phyloP scores from a whole-genome alignment of 2,888 invertebrate species.

The Euzophera pinguis region DNA sequence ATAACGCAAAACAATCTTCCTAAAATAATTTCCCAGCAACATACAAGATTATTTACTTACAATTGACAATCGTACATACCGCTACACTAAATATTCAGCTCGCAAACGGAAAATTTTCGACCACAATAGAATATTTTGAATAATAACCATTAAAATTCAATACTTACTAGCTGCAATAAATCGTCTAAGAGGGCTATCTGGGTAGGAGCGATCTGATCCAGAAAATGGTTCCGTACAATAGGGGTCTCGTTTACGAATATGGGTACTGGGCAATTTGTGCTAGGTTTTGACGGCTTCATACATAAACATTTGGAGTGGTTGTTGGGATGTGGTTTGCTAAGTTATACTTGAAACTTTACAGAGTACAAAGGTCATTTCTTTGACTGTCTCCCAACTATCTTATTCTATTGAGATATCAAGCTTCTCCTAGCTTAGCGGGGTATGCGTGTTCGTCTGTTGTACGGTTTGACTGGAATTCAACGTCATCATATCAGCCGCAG shows the following conservation, averaged over 20 bases:
- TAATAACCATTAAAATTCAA: conserved; percentile 73
- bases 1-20: no score
- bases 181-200: conserved; percentile 76
- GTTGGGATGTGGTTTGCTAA: no score
- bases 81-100: conserved; percentile 5
- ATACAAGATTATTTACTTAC: conserved; percentile 1
- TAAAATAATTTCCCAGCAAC: no score
- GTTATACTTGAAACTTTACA: no score
- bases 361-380: no score
- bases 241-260: conserved; percentile 67
- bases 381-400: no score
- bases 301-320: conserved; percentile 54
- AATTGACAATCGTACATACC: conserved; percentile 9
- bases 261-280: conserved; percentile 69
- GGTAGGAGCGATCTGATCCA: conserved; percentile 68
- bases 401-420: no score
- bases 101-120: conserved; percentile 23
- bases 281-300: conserved; percentile 72
- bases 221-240: conserved; percentile 32
- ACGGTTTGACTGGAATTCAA: no score
- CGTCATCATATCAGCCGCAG: no score
- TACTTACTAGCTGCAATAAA: conserved; percentile 66
- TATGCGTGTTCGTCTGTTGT: no score
- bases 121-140: conserved; percentile 34
- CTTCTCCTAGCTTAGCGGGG: no score